Evolutionary conservation across 2,888 invertebrate species (phyloP).

Genomic region (Agriopis aurantiaria): DNA sequence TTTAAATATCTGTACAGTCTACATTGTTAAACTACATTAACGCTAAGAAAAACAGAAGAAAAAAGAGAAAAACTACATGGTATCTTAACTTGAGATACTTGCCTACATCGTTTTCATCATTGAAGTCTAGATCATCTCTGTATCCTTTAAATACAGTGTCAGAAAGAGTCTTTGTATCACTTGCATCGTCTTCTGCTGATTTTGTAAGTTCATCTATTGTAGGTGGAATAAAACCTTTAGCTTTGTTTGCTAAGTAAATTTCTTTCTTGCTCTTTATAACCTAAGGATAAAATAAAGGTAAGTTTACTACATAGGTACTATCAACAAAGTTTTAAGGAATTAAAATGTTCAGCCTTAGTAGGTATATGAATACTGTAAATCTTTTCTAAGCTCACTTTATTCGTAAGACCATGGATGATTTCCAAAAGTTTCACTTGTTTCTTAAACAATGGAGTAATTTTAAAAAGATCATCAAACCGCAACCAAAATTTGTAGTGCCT

Average conservation of each 20-base stretch:
- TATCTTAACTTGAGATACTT: slow-evolving; percentile 42
- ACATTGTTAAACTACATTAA: no score
- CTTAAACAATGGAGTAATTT: slow-evolving; percentile 89
- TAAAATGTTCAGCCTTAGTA: no score
- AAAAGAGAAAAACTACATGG: no score
- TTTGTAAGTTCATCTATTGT: slow-evolving; percentile 71
- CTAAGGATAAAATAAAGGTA: slow-evolving; percentile 52
- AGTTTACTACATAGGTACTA: not conserved
- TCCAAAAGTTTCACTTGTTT: slow-evolving; percentile 89
- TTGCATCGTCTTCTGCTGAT: slow-evolving; percentile 67
- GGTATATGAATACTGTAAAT: no score
- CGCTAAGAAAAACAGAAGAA: no score
- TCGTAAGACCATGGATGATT: slow-evolving; percentile 92
- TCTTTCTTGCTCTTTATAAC: slow-evolving; percentile 88
- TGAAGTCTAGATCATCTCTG: slow-evolving; percentile 92
- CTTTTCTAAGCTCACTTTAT: slow-evolving; percentile 81
- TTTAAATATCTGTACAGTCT: no score
- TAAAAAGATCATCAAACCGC: slow-evolving; percentile 90
- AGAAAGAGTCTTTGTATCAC: slow-evolving; percentile 67
- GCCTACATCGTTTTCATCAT: slow-evolving; percentile 93
- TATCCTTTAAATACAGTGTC: slow-evolving; percentile 88
- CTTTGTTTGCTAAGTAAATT: slow-evolving; percentile 82
- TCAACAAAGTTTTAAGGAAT: no score
- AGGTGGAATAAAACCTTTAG: slow-evolving; percentile 76
- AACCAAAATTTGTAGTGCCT: slow-evolving; percentile 92